Evolutionary conservation across 2,113 vertebrate species (phyloP), one percentile per base, ranked within the genome.

Genomic region (Tachuris rubrigastra): DNA sequence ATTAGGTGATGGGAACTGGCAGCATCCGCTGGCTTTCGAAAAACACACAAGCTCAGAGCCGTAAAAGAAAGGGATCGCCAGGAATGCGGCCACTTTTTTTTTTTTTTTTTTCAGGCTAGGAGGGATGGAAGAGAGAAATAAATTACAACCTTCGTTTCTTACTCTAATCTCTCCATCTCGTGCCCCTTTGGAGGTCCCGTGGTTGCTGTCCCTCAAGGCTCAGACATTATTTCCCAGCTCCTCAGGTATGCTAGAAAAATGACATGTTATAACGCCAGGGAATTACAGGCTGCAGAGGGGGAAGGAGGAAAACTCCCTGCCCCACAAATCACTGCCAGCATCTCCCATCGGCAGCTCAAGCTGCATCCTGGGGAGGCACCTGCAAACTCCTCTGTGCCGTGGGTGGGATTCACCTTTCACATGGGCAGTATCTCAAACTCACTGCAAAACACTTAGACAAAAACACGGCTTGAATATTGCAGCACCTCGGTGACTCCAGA

Each of bases 1-100:
- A 93, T 95, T 71, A 94, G 95, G 85, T 65, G 94, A 94, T 83
- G 71, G 90, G 92, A 93, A 85, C 78, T 78, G 87, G 87, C 92
- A 91, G 90, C 85, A 91, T 91, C 75, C 6, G 0, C 87, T 27
- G 55, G 42, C 68, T 94, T 90, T 49, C 0, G 5, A 49, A 37
- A 69, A 67, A 82, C 24, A 65, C 30, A 25, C 72, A 9, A 58
- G 50, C 88, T 78, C 47, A 35, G 52, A 95, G 93, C 92, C 71
- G 35, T 27, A 58, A 85, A 94, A 89, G 53, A 85, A 78, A 81
- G 71, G 66, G 39, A 68, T 42, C 0, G 17, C 28, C 44, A 91
- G 75, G 81, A 91, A 81, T 6, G 52, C 0, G 9, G 78, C 21
- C 17, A n/a, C 52, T 25, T 66, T 50, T 35, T 66, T 85, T 79